Conservation (phyloP, 2,888 invertebrate species). For the Rhodophaea formosa region DNA sequence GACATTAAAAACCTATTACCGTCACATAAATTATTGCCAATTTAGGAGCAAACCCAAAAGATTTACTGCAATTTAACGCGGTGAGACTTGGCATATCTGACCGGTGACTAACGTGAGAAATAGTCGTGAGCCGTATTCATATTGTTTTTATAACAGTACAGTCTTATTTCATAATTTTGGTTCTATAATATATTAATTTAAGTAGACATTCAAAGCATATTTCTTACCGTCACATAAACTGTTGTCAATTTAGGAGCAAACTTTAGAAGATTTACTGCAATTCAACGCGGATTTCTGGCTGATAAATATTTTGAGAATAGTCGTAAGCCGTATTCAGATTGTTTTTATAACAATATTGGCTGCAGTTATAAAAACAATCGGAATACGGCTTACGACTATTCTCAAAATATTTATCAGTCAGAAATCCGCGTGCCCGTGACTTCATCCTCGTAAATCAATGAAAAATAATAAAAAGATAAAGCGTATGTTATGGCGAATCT, state of each 20-base stretch:
- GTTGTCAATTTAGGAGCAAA: slow-evolving; percentile 13
- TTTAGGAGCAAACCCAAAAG: slow-evolving; percentile 11
- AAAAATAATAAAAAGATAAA: too few species aligned
- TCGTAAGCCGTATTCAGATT: neutral
- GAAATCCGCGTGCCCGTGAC: too few species aligned
- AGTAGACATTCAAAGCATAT: slow-evolving; percentile 11
- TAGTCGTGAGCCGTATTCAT: neutral
- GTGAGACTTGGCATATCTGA: neutral
- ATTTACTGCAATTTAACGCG: slow-evolving; percentile 16
- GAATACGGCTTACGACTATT: too few species aligned
- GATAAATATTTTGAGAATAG: slow-evolving; percentile 8
- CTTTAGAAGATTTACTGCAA: slow-evolving; percentile 13
- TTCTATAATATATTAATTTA: too few species aligned
- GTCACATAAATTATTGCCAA: slow-evolving; percentile 11
- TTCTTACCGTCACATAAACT: slow-evolving; percentile 3
- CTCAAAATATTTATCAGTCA: too few species aligned
- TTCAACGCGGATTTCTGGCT: slow-evolving; percentile 11
- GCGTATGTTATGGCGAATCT: too few species aligned
- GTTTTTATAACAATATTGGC: neutral
- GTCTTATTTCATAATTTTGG: too few species aligned
- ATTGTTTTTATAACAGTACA: neutral
- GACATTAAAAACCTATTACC: slow-evolving; percentile 16
- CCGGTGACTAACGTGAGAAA: slow-evolving; percentile 14
- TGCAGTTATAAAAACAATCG: too few species aligned
- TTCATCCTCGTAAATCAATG: too few species aligned